phyloP scores from a whole-genome alignment of 2,113 vertebrate species.

The Pterocles gutturalis region DNA sequence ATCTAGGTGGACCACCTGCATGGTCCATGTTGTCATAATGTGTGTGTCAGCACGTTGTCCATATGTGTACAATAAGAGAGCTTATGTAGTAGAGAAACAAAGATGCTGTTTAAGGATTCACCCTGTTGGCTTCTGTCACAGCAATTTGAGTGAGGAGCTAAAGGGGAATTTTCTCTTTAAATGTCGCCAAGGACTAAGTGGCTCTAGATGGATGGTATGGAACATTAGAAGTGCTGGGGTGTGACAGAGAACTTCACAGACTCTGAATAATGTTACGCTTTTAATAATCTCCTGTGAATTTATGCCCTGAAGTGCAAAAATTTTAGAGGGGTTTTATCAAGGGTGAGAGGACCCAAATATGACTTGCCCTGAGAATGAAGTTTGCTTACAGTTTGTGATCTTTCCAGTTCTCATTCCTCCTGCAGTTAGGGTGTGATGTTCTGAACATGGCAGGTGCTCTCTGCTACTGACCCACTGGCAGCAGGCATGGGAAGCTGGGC shows the following conservation, averaged over 20 bases:
- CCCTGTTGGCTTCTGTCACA: background rate
- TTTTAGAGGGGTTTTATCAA: background rate
- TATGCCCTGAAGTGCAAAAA: constrained; percentile 9
- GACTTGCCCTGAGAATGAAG: background rate
- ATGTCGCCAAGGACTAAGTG: background rate
- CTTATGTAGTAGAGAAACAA: background rate
- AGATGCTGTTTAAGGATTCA: background rate
- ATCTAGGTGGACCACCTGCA: accelerated
- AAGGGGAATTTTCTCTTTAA: background rate
- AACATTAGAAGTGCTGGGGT: background rate
- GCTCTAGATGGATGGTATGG: background rate
- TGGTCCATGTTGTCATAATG: background rate
- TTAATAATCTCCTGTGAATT: constrained; percentile 13
- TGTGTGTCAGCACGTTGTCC: background rate
- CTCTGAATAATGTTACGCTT: background rate
- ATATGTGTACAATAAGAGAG: accelerated
- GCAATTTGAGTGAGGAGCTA: background rate
- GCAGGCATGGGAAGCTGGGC: background rate
- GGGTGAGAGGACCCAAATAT: background rate
- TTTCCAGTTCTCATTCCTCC: background rate
- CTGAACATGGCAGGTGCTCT: background rate
- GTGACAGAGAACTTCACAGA: background rate
- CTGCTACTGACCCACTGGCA: background rate
- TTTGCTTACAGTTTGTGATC: background rate
- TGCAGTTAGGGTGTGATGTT: background rate